Evolutionary conservation across 1,140 invertebrate genomes (phyloP).

Genomic region (Pristionchus pacificus): DNA sequence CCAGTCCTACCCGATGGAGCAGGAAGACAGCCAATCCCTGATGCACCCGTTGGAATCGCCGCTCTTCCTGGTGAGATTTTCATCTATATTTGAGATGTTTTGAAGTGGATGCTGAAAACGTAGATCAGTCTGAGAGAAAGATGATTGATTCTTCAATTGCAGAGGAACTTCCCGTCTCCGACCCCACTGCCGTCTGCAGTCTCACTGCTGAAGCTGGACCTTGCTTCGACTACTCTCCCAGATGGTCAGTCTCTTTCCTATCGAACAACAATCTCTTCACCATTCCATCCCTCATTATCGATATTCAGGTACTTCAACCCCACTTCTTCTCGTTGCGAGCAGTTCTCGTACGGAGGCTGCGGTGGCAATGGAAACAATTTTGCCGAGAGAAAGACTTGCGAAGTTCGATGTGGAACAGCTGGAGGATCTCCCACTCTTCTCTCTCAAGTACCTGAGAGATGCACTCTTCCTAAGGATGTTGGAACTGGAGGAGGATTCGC

Average conservation of each 20-base stretch:
- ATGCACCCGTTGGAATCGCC: not conserved
- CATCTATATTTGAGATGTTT: not conserved
- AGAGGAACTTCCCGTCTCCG: slow-evolving; percentile 7
- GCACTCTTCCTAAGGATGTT: slow-evolving; percentile 70
- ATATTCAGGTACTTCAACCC: slow-evolving; percentile 67
- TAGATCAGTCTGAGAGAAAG: not conserved
- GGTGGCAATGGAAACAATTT: slow-evolving; percentile 48
- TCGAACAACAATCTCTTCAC: too few relatives aligned
- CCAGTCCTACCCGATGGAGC: not conserved
- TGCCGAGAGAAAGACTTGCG: slow-evolving; percentile 65
- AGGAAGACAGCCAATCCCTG: slow-evolving; percentile 11
- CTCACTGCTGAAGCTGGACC: slow-evolving; percentile 73
- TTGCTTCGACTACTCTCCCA: slow-evolving; percentile 73
- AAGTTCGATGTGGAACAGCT: slow-evolving; percentile 66
- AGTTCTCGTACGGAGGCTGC: slow-evolving; percentile 71
- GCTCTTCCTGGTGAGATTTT: not conserved
- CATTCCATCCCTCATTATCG: too few relatives aligned
- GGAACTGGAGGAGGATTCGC: slow-evolving; percentile 60
- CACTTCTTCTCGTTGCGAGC: slow-evolving; percentile 67
- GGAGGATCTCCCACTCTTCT: slow-evolving; percentile 31
- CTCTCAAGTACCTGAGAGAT: slow-evolving; percentile 64
- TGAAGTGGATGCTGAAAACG: slow-evolving; percentile 2
- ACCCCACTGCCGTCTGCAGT: slow-evolving; percentile 66
- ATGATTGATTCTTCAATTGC: not conserved
- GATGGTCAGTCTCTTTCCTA: slow-evolving; percentile 65